Percentiles rank a stretch among this genome's conserved stretches.
Conservation (phyloP, 2,113 vertebrate species). For the Alligator sinensis region DNA sequence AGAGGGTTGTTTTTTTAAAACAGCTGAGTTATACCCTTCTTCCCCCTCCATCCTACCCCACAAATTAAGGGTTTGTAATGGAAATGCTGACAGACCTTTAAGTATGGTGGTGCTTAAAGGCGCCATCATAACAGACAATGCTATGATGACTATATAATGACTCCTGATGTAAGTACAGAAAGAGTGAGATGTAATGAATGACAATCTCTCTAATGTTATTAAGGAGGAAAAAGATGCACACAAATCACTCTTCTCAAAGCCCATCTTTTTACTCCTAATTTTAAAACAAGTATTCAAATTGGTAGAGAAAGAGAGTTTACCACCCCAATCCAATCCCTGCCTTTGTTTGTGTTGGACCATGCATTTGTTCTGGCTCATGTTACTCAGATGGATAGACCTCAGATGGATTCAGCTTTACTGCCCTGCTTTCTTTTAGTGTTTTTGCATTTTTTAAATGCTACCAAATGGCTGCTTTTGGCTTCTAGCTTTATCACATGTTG, state of each 20-base stretch:
- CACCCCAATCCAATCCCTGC: slow-evolving; percentile 29
- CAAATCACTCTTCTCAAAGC: neutral
- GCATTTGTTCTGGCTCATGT: slow-evolving; percentile 42
- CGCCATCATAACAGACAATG: slow-evolving; percentile 30
- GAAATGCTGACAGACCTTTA: slow-evolving; percentile 36
- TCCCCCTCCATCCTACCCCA: neutral
- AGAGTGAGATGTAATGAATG: neutral
- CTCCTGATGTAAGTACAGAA: slow-evolving; percentile 4
- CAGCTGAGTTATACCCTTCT: neutral
- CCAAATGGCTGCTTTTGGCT: slow-evolving; percentile 70
- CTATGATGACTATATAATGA: slow-evolving; percentile 24
- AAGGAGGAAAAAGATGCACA: neutral
- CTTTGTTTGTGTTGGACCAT: slow-evolving; percentile 58
- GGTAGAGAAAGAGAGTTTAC: slow-evolving; percentile 45
- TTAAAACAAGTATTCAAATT: neutral
- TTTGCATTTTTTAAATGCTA: slow-evolving; percentile 71
- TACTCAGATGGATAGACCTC: slow-evolving; percentile 40
- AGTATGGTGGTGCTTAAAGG: neutral
- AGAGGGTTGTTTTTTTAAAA: fast-evolving
- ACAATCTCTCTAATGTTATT: neutral
- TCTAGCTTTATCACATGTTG: slow-evolving; percentile 65
- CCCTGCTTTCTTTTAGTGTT: slow-evolving; percentile 61
- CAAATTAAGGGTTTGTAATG: slow-evolving; percentile 25
- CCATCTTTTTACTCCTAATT: slow-evolving; percentile 11
- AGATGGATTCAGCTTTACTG: slow-evolving; percentile 54